Base-by-base conservation (phyloP, 23 tunicate species). In the Ciona savignyi region DNA sequence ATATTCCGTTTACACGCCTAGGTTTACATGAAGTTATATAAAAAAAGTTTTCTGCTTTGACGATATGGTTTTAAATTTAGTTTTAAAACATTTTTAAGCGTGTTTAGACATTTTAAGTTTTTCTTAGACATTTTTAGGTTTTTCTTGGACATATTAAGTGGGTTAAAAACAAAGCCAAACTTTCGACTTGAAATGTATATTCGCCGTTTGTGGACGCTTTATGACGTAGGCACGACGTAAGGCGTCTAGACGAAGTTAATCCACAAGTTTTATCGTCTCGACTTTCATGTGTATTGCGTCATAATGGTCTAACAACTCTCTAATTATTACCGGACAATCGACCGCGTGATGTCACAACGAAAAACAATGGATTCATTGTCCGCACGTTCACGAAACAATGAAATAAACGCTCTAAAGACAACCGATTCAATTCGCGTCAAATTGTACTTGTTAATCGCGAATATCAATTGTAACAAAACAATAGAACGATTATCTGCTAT, bases 391-490 rank as follows among this genome's bases (percentile, higher is more conserved):
- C 56, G 56, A 6, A 42, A 42, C 56, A 42, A 42, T 42, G 56
- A 9, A 15, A 15, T 15, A 15, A 42, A 42, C 56, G 9, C 56
- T 42, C 56, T 42, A 42, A 42, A 9, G 56, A 42, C 9, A 42
- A 42, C n/a, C n/a, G n/a, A n/a, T n/a, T n/a, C n/a, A n/a, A n/a
- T n/a, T 42, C 56, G 56, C 56, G 56, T 42, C 56, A 42, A 42
- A 42, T 42, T 42, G 9, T 42, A 42, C 56, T 42, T 42, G 56
- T 42, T 42, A 9, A 42, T 9, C 56, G 56, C 56, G 56, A 6
- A 15, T 6, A 42, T 42, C 11, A 6, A 6, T 42, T 42, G 56
- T 42, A 15, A 42, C 15, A 15, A 42, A 42, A 42, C 56, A 42
- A 42, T 42, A 15, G 56, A 42, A 42, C 56, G 56, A 42, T 42